Base-by-base conservation (phyloP, 2,888 invertebrate species). In the Lepeophtheirus nordmannii region DNA sequence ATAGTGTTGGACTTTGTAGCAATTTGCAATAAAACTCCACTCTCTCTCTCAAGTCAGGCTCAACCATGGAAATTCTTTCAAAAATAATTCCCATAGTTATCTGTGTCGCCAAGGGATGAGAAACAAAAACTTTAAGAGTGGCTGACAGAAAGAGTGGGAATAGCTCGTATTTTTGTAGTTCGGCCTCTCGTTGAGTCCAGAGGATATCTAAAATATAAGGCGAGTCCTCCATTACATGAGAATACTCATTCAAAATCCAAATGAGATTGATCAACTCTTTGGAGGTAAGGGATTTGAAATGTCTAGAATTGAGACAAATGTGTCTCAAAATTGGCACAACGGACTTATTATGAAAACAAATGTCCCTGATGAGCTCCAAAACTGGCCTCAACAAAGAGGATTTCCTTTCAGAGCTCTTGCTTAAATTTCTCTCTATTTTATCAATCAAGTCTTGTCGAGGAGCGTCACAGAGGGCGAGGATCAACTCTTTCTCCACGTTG, bases 111-210 rank as follows among this genome's bases (percentile, higher is more conserved):
- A 46, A 17, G 53, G 53, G 53, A 46, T 46, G 53, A 46, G 5
- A 46, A 46, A 46, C n/a, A 46, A 46, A 46, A 46, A 46, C 53
- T 46, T 46, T 46, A 46, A 46, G 14, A 17, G 53, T 17, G 53
- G 53, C 53, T n/a, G 17, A 46, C 14, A 46, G 53, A 17, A 46
- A 46, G 8, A n/a, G 53, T 8, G 53, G 8, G 53, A 46, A 8
- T 17, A 46, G 8, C 5, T 46, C 17, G 17, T 46, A 17, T 46
- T 46, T 14, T n/a, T 17, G 53, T 5, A 46, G 53, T 17, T 46
- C 53, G 5, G 53, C 14, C 17, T 46, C 53, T 46, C 53, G 14
- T 8, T 46, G 53, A 14, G 5, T 17, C 53, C 53, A 46, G 17
- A 46, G 53, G 3, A 46, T 46, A 5, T 46, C 53, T 46, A 46